Conservation (phyloP, 2,797 vertebrate species). For the Hephaestus fuliginosus region DNA sequence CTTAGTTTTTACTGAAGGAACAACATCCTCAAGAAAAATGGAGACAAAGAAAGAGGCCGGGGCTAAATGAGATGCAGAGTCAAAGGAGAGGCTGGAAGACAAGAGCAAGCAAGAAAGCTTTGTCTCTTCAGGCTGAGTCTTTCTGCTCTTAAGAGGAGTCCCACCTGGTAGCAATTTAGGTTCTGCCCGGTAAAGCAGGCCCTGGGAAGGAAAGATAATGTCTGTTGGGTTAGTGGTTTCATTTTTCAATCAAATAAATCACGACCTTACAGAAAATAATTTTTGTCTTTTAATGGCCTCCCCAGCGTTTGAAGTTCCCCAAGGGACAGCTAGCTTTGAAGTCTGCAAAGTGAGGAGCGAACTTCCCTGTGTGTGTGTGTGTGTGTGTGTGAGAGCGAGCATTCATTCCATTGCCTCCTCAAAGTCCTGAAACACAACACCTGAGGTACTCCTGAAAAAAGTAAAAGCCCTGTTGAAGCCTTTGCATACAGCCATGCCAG, state of each 20-base stretch:
- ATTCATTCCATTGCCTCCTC: conserved; percentile 46
- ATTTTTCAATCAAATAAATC: conserved; percentile 89
- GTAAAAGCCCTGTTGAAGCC: conserved; percentile 23
- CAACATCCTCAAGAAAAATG: conserved; percentile 11
- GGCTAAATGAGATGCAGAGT: conserved; percentile 35
- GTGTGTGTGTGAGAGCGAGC: conserved; percentile 22
- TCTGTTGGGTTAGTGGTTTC: conserved; percentile 84
- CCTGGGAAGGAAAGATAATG: conserved; percentile 80
- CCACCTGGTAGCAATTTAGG: conserved; percentile 84
- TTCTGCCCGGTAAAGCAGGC: conserved; percentile 75
- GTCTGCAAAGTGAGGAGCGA: conserved; percentile 65
- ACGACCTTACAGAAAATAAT: conserved; percentile 85
- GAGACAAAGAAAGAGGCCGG: not conserved
- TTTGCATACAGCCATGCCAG: not conserved
- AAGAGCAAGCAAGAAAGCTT: conserved; percentile 48
- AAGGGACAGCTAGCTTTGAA: conserved; percentile 82
- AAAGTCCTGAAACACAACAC: conserved; percentile 71
- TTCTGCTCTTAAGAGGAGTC: conserved; percentile 70
- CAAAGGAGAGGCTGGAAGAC: conserved; percentile 50
- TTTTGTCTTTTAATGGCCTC: conserved; percentile 84
- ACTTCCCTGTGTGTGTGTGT: conserved; percentile 44
- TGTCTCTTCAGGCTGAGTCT: conserved; percentile 44
- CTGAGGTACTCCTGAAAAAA: conserved; percentile 49
- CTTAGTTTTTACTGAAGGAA: conserved; percentile 18
- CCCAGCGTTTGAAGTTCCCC: conserved; percentile 83